phyloP scores from a whole-genome alignment of 2,113 vertebrate genomes.

The Labrus mixtus region DNA sequence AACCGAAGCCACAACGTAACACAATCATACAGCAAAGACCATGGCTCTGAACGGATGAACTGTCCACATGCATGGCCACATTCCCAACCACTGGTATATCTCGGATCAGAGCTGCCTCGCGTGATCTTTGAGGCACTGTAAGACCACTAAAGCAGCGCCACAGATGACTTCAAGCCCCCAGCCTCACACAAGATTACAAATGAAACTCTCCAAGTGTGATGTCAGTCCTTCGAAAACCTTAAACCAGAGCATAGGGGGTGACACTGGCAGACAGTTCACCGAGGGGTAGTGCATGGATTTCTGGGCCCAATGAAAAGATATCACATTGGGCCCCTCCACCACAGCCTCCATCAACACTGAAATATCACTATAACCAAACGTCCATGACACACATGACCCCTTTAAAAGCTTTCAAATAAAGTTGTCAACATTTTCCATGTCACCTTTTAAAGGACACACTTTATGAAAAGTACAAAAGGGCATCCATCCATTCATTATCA shows the following conservation, averaged over 20 bases:
- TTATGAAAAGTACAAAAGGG: too few species aligned
- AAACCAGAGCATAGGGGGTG: constrained; percentile 44
- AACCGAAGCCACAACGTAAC: constrained; percentile 16
- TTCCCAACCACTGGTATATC: constrained; percentile 26
- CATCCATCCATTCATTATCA: too few species aligned
- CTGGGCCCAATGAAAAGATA: too few species aligned
- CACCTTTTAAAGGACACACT: too few species aligned
- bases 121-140: constrained; percentile 36
- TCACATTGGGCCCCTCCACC: too few species aligned
- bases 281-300: too few species aligned
- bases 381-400: too few species aligned
- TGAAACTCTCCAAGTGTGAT: constrained; percentile 66
- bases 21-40: constrained; percentile 36
- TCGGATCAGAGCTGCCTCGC: constrained; percentile 47
- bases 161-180: constrained; percentile 49
- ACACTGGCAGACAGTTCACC: constrained; percentile 11
- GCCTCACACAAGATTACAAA: constrained; percentile 51
- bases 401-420: too few species aligned
- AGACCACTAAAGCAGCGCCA: constrained; percentile 52
- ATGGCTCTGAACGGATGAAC: constrained; percentile 30
- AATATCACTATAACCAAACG: too few species aligned
- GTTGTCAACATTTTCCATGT: too few species aligned
- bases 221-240: constrained; percentile 64
- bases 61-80: constrained; percentile 20
- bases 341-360: too few species aligned